Evolutionary conservation across 2,113 vertebrate species (phyloP), one percentile per base, ranked within the genome.

Genomic region (Caranx ignobilis): DNA sequence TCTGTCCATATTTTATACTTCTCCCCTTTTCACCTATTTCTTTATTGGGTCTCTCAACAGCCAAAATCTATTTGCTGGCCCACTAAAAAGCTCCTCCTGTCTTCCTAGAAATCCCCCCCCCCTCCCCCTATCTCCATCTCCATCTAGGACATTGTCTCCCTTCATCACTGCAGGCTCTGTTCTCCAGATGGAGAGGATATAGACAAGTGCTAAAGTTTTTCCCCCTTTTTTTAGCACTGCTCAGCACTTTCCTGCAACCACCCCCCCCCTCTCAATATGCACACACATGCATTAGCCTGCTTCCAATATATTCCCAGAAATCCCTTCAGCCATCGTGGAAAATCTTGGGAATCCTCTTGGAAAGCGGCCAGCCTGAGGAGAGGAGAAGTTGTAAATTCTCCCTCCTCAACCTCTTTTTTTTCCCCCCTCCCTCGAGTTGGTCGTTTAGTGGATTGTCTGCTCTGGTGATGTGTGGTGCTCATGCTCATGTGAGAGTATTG

Each of bases 181-280:
- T 82, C 11, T 81, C 79, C 79, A 88, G 77, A 89, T 83, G 88
- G 82, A 72, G 73, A 77, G 75, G 63, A 76, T 84, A 73, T 70
- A 81, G 69, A 86, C 75, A 57, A 83, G 68, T 79, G 59, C 87
- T 79, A 47, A 77, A 77, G 41, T 68, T 34, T 71, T 71, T n/a
- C n/a, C 21, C 32, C 9, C 21, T 10, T 26, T 60, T 79, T 71
- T 75, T 55, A 35, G 50, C 9, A 31, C 50, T 34, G 50, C 82
- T 81, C 80, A 75, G n/a, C 78, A 75, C 35, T 71, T 75, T 65
- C 41, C 11, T 37, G 0, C 6, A 6, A 1, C 16, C 47, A 57
- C 19, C 2, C 16, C 54, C 59, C 19, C 11, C 31, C n/a, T 35
- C 19, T 52, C 37, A 2, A 6, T 54, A 71, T 11, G 32, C 56